Percentiles rank a stretch among this genome's conserved stretches.
phyloP scores from a whole-genome alignment of 2,888 invertebrate genomes.

The Campoplex capitator region DNA sequence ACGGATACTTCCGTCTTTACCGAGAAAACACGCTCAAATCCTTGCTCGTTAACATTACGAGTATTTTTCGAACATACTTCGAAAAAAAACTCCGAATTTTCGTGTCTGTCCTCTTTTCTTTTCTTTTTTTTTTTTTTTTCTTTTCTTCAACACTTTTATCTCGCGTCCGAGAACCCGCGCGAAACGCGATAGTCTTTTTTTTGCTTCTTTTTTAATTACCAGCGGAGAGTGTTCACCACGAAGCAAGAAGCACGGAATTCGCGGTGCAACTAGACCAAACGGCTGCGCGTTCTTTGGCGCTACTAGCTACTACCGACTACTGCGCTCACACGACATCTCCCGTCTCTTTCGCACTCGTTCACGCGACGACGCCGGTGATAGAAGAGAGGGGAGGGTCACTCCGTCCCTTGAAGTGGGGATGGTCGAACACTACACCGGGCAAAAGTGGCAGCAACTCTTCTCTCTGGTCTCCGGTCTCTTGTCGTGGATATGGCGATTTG shows the following conservation, averaged over 20 bases:
- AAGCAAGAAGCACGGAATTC: slow-evolving; percentile 54
- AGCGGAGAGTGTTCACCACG: slow-evolving; percentile 63
- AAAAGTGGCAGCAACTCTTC: slow-evolving; percentile 52
- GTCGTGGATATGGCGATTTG: slow-evolving; percentile 32
- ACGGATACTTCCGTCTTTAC: slow-evolving; percentile 48
- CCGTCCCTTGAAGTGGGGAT: slow-evolving; percentile 39
- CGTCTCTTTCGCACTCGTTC: slow-evolving; percentile 34
- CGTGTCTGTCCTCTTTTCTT: not conserved
- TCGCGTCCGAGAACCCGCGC: slow-evolving; percentile 51
- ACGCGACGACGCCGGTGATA: slow-evolving; percentile 15
- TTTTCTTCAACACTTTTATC: not conserved
- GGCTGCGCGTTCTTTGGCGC: slow-evolving; percentile 74
- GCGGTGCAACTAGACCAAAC: slow-evolving; percentile 63
- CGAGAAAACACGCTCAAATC: slow-evolving; percentile 32
- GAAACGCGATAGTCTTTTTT: slow-evolving; percentile 45
- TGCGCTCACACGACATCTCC: slow-evolving; percentile 65
- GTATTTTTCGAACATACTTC: slow-evolving; percentile 35
- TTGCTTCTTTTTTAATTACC: slow-evolving; percentile 3
- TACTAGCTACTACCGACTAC: slow-evolving; percentile 72
- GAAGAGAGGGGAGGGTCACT: slow-evolving; percentile 1
- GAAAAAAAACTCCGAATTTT: not conserved
- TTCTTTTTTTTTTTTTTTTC: not conserved
- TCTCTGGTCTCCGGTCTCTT: slow-evolving; percentile 14
- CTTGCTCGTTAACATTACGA: slow-evolving; percentile 43
- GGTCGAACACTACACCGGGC: slow-evolving; percentile 40